Percentiles rank a stretch among this genome's conserved stretches.
These are phyloP conservation scores for Heterotilapia buettikoferi DNA, from an alignment of 2,113 vertebrate genomes.

Conservation along the genomic window DNA sequence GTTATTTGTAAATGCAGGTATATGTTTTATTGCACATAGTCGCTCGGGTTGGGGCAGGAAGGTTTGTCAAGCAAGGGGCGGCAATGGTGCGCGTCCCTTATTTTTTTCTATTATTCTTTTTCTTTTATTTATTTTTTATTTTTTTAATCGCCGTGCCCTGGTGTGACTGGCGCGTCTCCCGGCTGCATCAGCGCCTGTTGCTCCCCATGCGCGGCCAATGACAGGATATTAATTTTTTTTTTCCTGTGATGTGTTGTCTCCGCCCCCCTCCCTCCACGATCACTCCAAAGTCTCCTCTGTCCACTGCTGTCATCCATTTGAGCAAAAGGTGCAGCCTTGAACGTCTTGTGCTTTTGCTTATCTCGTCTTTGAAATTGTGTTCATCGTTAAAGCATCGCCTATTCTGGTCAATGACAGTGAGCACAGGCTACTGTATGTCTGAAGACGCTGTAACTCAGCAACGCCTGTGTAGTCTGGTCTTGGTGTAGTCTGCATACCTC, in stretches of 20 bases:
- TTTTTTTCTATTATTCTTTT: neutral
- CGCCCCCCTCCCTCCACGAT: slow-evolving; percentile 26
- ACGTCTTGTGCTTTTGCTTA: neutral
- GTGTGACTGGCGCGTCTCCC: slow-evolving; percentile 50
- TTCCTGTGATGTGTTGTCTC: slow-evolving; percentile 31
- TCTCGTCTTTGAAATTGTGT: neutral
- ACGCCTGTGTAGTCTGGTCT: neutral
- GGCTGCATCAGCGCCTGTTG: slow-evolving; percentile 63
- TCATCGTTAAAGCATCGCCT: neutral
- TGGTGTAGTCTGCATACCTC: neutral
- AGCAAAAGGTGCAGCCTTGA: slow-evolving; percentile 33
- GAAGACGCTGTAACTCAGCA: neutral
- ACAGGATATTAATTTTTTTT: slow-evolving; percentile 36
- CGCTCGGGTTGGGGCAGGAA: neutral
- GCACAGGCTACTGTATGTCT: neutral
- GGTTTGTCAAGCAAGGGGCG: neutral
- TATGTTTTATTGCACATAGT: neutral
- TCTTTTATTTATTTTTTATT: neutral
- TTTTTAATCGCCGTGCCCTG: slow-evolving; percentile 35
- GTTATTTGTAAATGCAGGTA: neutral
- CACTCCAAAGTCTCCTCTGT: slow-evolving; percentile 12
- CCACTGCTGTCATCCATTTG: slow-evolving; percentile 53
- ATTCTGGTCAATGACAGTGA: neutral
- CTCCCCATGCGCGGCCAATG: slow-evolving; percentile 40
- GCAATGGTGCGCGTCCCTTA: neutral